Conservation (phyloP, 2,113 vertebrate genomes). For the Heterocephalus glaber region DNA sequence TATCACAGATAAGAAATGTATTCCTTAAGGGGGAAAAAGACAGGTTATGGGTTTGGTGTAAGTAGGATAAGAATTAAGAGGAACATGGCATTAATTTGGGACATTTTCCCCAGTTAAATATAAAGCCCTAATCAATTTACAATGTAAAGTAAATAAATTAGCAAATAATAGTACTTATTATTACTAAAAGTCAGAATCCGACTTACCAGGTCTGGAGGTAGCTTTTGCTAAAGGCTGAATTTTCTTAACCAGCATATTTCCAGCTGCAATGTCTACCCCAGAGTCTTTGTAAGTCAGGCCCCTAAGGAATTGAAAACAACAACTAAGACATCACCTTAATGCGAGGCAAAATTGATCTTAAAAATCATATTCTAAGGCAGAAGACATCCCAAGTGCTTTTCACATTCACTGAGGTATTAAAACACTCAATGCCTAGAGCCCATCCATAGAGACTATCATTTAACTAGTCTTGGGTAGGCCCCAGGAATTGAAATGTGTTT, state of each 20-base stretch:
- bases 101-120: background rate
- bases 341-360: background rate
- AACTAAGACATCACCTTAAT: background rate
- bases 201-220: slow-evolving; percentile 93
- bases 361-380: slow-evolving; percentile 4
- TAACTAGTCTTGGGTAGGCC: background rate
- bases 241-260: slow-evolving; percentile 92
- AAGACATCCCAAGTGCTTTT: background rate
- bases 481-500: background rate
- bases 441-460: background rate
- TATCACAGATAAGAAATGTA: background rate
- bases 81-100: background rate
- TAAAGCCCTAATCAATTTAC: background rate
- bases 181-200: background rate
- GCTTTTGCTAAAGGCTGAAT: slow-evolving; percentile 96
- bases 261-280: slow-evolving; percentile 95
- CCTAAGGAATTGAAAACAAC: slow-evolving; percentile 83
- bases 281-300: slow-evolving; percentile 96
- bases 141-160: background rate
- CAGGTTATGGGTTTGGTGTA: background rate
- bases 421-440: background rate
- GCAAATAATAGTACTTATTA: background rate
- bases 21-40: background rate
- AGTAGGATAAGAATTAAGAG: background rate
- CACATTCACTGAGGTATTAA: background rate